These are phyloP conservation scores for Polypterus bichir DNA, from an alignment of 2,113 vertebrate species.

Conservation along the genomic window DNA sequence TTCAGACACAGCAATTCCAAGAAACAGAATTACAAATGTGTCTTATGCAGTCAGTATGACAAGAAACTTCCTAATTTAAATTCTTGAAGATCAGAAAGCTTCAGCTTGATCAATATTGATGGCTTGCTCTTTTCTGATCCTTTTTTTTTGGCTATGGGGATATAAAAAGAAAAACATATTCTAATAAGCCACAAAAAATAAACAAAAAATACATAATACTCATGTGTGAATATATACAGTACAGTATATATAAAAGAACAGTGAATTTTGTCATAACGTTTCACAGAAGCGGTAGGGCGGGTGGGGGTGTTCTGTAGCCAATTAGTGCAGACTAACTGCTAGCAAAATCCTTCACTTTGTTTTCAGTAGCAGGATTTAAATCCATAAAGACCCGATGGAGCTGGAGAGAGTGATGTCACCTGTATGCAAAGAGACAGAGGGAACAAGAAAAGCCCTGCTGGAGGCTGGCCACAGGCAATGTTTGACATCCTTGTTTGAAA, in stretches of 20 bases:
- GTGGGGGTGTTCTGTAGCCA: background rate
- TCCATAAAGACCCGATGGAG: background rate
- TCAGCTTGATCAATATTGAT: background rate
- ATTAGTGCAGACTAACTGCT: background rate
- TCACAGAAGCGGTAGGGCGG: background rate
- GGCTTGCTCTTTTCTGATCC: background rate
- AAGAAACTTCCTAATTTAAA: background rate
- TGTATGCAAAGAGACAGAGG: slow-evolving; percentile 13
- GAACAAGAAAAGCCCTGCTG: slow-evolving; percentile 30
- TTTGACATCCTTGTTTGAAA: slow-evolving; percentile 49
- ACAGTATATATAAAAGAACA: background rate
- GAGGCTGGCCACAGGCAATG: slow-evolving; percentile 46
- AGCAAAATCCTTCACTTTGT: background rate
- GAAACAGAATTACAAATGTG: background rate
- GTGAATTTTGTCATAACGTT: background rate
- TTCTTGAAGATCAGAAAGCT: background rate
- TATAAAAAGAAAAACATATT: background rate
- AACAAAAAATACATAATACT: background rate
- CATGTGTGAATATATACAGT: background rate
- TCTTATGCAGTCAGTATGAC: background rate
- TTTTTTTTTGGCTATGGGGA: background rate
- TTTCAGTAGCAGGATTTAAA: background rate
- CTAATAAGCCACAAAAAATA: background rate
- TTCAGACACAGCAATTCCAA: too few species aligned
- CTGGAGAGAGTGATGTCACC: slow-evolving; percentile 4